Evolutionary conservation across 2,113 vertebrate species (phyloP).

Genomic region (Dipodomys merriami): DNA sequence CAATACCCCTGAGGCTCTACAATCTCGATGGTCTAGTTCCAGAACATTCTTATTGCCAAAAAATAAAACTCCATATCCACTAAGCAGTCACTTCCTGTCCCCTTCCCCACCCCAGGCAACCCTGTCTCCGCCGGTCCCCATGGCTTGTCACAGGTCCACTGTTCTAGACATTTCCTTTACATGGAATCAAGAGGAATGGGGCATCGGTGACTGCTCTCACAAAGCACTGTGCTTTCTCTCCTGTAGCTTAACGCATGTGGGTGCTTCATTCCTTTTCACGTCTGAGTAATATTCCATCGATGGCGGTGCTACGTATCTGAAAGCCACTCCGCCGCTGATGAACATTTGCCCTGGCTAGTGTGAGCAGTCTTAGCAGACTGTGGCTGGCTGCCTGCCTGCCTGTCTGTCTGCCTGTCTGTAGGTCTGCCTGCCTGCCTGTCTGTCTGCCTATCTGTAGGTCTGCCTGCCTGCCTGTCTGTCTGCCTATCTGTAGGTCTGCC

Average conservation of each 20-base stretch:
- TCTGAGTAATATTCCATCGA: neutral
- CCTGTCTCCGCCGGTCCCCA: neutral
- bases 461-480: too few species aligned
- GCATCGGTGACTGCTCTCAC: neutral
- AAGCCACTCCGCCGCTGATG: neutral
- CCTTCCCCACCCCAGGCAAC: too few species aligned
- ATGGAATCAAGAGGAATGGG: neutral
- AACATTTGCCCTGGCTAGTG: neutral
- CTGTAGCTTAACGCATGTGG: fast-evolving
- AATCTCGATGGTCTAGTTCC: neutral
- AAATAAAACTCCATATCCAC: neutral
- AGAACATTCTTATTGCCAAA: neutral
- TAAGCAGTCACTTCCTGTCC: neutral
- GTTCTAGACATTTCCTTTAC: neutral
- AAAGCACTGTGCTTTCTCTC: neutral
- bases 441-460: too few species aligned
- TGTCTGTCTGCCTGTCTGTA: too few species aligned
- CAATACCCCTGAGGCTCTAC: neutral
- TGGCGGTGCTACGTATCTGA: fast-evolving
- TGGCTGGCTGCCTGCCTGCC: neutral
- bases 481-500: too few species aligned
- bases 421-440: too few species aligned
- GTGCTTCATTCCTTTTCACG: neutral
- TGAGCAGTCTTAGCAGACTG: neutral
- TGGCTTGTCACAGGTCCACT: neutral